These are phyloP conservation scores for Pasiphila rectangulata DNA, from an alignment of 2,888 invertebrate species.

Conservation along the genomic window DNA sequence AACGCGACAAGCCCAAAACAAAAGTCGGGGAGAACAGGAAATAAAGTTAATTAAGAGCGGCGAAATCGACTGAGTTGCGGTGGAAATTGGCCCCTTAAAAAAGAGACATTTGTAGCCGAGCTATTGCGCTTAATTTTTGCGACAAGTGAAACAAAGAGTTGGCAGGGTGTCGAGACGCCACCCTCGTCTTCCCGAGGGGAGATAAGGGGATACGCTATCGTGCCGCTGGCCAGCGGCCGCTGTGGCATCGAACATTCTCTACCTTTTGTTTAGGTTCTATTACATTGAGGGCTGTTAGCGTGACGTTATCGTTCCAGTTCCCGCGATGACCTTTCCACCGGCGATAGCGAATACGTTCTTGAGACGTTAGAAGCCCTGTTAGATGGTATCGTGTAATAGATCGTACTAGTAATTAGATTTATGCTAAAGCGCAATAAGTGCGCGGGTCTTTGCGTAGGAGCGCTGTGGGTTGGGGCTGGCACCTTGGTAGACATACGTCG, in stretches of 20 bases:
- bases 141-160: conserved; percentile 81
- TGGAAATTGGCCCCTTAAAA: conserved; percentile 80
- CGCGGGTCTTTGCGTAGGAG: conserved; percentile 25
- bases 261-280: conserved; percentile 75
- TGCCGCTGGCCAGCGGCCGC: conserved; percentile 67
- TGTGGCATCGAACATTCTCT: conserved; percentile 75
- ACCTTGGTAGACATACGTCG: no score
- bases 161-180: conserved; percentile 49
- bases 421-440: conserved; percentile 44
- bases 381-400: conserved; percentile 31
- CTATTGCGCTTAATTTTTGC: conserved; percentile 81
- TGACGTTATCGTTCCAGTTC: conserved; percentile 72
- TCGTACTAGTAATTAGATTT: conserved; percentile 45
- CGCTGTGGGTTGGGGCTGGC: conserved; percentile 10
- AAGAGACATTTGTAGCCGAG: conserved; percentile 79
- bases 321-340: conserved; percentile 71
- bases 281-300: conserved; percentile 75
- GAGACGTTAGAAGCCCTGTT: conserved; percentile 52
- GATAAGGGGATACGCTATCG: conserved; percentile 78
- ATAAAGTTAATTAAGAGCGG: conserved; percentile 81
- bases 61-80: conserved; percentile 81
- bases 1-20: conserved; percentile 71
- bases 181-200: conserved; percentile 45
- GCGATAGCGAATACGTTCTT: conserved; percentile 71
- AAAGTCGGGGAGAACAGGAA: conserved; percentile 79